A percentile compares a stretch with the other conserved stretches of the same genome.
Conservation (phyloP, 2,888 invertebrate species). For the Aleiodes testaceus region DNA sequence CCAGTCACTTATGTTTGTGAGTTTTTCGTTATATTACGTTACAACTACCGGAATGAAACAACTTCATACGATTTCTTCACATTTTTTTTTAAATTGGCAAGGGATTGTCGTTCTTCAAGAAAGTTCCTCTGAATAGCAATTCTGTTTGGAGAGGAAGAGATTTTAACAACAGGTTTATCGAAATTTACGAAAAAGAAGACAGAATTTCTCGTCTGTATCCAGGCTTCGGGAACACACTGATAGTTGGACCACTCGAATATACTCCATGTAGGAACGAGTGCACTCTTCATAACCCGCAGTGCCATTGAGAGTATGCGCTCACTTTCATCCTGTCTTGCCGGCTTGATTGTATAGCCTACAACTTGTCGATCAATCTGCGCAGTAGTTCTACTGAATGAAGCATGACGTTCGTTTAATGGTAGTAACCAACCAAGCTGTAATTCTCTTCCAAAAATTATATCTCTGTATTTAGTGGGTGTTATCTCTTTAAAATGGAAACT, state of each 20-base stretch:
- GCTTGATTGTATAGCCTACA: not conserved
- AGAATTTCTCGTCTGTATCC: not conserved
- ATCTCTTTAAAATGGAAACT: not conserved
- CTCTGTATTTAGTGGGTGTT: not conserved
- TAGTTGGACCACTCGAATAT: not conserved
- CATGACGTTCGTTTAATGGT: not conserved
- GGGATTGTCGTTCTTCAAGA: too few species aligned
- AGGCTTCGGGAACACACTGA: not conserved
- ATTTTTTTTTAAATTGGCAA: too few species aligned
- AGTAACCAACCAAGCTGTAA: slow-evolving; percentile 2
- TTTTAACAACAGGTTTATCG: too few species aligned
- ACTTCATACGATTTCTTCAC: too few species aligned
- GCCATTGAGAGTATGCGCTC: not conserved
- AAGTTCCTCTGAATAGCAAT: too few species aligned
- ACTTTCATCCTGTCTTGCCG: not conserved
- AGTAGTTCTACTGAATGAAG: not conserved
- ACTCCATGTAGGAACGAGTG: not conserved
- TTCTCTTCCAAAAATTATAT: not conserved
- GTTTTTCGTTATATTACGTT: too few species aligned
- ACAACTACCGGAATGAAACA: too few species aligned
- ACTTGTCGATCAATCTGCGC: not conserved
- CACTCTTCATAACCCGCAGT: slow-evolving; percentile 8
- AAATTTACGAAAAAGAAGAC: too few species aligned
- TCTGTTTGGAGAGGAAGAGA: too few species aligned
- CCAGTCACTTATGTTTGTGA: too few species aligned